These are phyloP conservation scores for Polymixis lichenea DNA, from an alignment of 2,888 invertebrate species.

Conservation along the genomic window DNA sequence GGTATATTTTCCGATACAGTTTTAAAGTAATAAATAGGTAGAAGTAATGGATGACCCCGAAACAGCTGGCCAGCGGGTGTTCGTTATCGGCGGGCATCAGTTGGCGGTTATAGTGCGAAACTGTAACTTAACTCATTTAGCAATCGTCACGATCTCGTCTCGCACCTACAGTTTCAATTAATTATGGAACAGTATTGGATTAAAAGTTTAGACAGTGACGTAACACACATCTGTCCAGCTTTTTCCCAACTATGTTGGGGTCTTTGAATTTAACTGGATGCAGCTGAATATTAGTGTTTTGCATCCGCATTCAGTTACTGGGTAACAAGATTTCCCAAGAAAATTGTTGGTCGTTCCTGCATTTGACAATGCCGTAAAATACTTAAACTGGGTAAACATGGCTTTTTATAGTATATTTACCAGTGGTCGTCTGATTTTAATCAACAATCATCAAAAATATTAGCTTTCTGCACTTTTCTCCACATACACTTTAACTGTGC, in stretches of 20 bases:
- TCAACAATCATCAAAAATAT: too few species aligned
- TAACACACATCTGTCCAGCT: neutral
- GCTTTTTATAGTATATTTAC: neutral
- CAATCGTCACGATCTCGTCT: conserved; percentile 51
- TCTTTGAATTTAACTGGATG: neutral
- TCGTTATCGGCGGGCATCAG: conserved; percentile 56
- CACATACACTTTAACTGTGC: too few species aligned
- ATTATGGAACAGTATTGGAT: conserved; percentile 28
- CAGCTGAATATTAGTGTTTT: neutral
- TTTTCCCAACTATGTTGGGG: neutral
- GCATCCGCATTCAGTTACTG: neutral
- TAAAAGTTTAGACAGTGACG: conserved; percentile 31
- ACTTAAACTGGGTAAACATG: neutral
- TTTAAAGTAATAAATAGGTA: conserved; percentile 61
- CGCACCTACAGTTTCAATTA: conserved; percentile 42
- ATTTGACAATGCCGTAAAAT: neutral
- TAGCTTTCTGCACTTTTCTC: too few species aligned
- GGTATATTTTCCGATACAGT: conserved; percentile 51
- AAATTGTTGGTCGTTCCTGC: neutral
- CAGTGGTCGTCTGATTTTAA: too few species aligned
- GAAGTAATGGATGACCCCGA: conserved; percentile 47
- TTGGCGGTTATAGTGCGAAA: conserved; percentile 56
- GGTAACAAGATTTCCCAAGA: neutral
- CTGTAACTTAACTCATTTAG: conserved; percentile 60
- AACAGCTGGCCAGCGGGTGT: conserved; percentile 57